Evolutionary conservation across 1,140 invertebrate genomes (phyloP), one percentile per base, ranked within the genome.

Genomic region (Drosophila prosaltans): DNA sequence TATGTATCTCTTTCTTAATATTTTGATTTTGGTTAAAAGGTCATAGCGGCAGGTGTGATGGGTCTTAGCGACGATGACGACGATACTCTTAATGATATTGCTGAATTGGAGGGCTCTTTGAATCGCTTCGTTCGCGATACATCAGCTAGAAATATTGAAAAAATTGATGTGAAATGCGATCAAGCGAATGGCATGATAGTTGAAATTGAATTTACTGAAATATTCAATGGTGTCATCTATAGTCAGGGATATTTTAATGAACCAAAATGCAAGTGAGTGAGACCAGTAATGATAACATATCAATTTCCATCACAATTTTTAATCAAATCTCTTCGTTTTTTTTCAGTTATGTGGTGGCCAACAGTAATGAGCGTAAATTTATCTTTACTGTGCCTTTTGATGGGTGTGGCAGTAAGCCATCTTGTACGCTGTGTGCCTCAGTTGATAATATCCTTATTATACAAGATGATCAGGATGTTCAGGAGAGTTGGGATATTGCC

Each of bases 191-290:
- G 92, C 11, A 95, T 96, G 80, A 92, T 93, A 39, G 95, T 96
- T 2, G 94, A 94, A 36, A 93, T 96, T 0, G 93, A 95, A 30
- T 96, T 96, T 81, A 92, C 94, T 3, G 93, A 94, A 45, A 92
- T 94, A 1, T 96, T 95, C 75, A 93, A 95, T 71, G 95, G 95
- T n/a, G 93, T 96, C 16, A 94, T 96, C 36, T 96, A 96, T 93
- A 96, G 95, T 74, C 95, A 96, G 83, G 95, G 95, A 10, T 94
- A 94, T 69, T 94, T 94, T 75, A 94, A 93, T 41, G 94, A 96
- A 81, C 94, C 94, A 9, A 94, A 94, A 66, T 96, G 95, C 94
- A 94, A 94, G 94, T 95, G 88, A 0, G 4, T 8, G 41, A 24
- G 2, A 2, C 28, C 4, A 2, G 1, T 36, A 36, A 36, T 36